These are phyloP conservation scores for Phymatocera aterrima DNA, from an alignment of 2,888 invertebrate genomes.

Conservation along the genomic window DNA sequence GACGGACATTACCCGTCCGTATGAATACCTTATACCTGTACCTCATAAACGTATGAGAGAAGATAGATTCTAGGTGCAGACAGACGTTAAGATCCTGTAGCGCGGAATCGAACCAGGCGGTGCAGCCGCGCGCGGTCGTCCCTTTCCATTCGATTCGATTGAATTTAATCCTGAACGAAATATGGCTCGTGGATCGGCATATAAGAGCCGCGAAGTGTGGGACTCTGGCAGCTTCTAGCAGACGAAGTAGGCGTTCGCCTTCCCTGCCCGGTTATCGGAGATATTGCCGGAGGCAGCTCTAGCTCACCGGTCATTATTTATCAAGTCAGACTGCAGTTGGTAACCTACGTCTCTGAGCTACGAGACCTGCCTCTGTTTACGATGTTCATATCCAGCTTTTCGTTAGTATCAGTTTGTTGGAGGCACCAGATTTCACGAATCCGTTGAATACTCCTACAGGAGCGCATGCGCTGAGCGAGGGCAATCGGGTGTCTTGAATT, in stretches of 20 bases:
- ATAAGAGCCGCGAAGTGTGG: constrained; percentile 11
- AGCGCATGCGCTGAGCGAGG: too few species aligned
- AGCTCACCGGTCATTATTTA: constrained; percentile 37
- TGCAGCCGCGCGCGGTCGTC: too few species aligned
- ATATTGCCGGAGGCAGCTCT: constrained; percentile 18
- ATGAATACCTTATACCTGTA: too few species aligned
- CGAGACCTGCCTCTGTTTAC: constrained; percentile 10
- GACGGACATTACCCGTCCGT: too few species aligned
- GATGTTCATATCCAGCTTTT: constrained; percentile 8
- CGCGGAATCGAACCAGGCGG: too few species aligned
- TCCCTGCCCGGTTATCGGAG: constrained; percentile 29
- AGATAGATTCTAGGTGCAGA: neutral
- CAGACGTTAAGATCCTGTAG: constrained; percentile 4
- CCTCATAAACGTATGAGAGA: neutral
- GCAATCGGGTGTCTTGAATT: too few species aligned
- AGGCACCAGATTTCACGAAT: too few species aligned
- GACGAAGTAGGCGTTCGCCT: constrained; percentile 37
- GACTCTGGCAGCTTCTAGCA: constrained; percentile 16
- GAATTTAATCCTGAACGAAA: constrained; percentile 9
- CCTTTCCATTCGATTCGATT: neutral
- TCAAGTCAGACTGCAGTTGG: constrained; percentile 17
- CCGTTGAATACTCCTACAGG: too few species aligned
- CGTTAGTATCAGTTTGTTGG: too few species aligned
- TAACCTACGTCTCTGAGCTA: constrained; percentile 1
- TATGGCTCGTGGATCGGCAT: constrained; percentile 23